These are phyloP conservation scores for Plutomurus gul DNA, from an alignment of 1,140 invertebrate species.

Conservation along the genomic window DNA sequence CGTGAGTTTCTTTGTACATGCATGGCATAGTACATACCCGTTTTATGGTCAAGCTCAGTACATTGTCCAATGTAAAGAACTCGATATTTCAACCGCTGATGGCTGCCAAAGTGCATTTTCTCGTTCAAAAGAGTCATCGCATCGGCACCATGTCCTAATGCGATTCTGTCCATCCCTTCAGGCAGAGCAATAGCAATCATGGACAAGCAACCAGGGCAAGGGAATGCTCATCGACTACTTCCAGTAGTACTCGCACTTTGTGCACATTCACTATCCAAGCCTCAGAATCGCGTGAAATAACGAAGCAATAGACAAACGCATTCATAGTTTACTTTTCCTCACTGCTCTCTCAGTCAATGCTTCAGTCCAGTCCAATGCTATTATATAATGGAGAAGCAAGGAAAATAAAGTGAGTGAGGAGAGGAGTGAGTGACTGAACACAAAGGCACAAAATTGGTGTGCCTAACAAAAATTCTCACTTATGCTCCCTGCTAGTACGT, in stretches of 20 bases:
- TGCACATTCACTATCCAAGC: not conserved
- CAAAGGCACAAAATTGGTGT: too few species aligned
- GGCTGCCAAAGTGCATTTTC: conserved; percentile 10
- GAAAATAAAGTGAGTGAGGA: not conserved
- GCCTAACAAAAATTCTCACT: too few species aligned
- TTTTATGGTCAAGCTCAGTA: not conserved
- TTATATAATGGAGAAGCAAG: not conserved
- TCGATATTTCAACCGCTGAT: not conserved
- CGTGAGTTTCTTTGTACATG: not conserved
- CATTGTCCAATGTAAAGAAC: conserved; percentile 12
- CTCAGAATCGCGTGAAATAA: not conserved
- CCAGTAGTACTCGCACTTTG: too few species aligned
- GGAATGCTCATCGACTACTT: not conserved
- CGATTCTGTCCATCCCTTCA: conserved; percentile 8
- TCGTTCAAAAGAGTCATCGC: conserved; percentile 7
- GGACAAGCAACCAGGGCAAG: not conserved
- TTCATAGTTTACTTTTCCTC: not conserved
- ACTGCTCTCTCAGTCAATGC: not conserved
- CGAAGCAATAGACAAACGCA: not conserved
- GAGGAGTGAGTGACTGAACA: too few species aligned
- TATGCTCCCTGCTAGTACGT: too few species aligned
- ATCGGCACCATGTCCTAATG: not conserved
- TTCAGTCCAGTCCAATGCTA: not conserved
- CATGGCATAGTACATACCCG: not conserved
- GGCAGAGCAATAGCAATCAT: conserved; percentile 3